Evolutionary conservation across 2,113 vertebrate genomes (phyloP).

Genomic region (Desmodus rotundus): DNA sequence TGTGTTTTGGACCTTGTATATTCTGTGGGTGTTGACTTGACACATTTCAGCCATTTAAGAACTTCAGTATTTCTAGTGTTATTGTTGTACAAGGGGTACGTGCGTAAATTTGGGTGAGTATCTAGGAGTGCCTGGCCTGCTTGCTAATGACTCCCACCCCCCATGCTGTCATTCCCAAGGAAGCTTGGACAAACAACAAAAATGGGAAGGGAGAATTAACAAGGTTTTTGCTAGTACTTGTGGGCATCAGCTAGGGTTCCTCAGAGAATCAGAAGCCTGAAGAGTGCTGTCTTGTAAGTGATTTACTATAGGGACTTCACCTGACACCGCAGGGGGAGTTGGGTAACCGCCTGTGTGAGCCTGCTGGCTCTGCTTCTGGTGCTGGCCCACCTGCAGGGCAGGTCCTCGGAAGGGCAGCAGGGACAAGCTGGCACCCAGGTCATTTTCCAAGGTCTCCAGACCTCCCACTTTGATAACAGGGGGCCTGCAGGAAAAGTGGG

Average conservation of each 20-base stretch:
- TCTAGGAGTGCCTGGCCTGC: not conserved
- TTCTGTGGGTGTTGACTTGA: not conserved
- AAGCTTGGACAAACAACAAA: not conserved
- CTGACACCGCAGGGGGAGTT: not conserved
- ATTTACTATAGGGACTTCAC: not conserved
- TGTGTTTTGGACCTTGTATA: not conserved
- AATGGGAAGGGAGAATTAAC: not conserved
- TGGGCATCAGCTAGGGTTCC: not conserved
- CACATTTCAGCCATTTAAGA: not conserved
- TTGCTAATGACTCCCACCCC: not conserved
- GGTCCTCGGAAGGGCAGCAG: not conserved
- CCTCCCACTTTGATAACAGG: not conserved
- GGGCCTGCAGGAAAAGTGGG: not conserved
- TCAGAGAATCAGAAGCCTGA: not conserved
- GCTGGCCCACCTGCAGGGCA: not conserved
- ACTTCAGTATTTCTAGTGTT: not conserved
- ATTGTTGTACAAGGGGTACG: not conserved
- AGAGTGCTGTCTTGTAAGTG: no score
- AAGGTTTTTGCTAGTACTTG: not conserved
- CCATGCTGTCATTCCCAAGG: not conserved
- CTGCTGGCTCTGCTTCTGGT: not conserved
- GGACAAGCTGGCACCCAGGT: not conserved
- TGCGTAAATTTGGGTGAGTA: not conserved
- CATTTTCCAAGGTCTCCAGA: not conserved
- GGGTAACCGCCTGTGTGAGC: not conserved